Percentiles rank a stretch among this genome's conserved stretches.
phyloP scores from a whole-genome alignment of 2,888 invertebrate species.

The Cyrtodaria siliqua region DNA sequence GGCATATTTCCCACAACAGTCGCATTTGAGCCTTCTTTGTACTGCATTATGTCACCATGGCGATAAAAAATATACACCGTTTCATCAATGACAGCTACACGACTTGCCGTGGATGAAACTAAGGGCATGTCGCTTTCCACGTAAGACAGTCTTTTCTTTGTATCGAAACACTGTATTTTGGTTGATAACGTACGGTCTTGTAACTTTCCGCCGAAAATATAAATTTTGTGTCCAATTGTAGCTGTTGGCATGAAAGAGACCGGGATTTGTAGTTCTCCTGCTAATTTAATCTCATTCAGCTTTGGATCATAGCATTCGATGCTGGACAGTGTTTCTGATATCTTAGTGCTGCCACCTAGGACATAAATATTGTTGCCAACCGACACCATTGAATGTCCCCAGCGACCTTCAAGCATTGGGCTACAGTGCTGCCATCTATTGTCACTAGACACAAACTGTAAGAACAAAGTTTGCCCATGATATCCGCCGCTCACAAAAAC shows the following conservation, averaged over 20 bases:
- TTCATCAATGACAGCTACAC: conserved; percentile 63
- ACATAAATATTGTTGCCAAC: conserved; percentile 54
- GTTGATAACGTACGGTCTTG: conserved; percentile 58
- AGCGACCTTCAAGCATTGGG: conserved; percentile 60
- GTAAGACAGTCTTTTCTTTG: conserved; percentile 34
- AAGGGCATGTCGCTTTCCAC: conserved; percentile 60
- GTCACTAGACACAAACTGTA: conserved; percentile 58
- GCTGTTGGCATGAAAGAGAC: conserved; percentile 69
- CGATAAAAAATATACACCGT: conserved; percentile 66
- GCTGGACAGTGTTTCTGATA: conserved; percentile 63
- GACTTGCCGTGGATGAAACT: conserved; percentile 57
- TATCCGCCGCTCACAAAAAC: conserved; percentile 70
- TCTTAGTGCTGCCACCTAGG: conserved; percentile 64
- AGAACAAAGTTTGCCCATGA: conserved; percentile 56
- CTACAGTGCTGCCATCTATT: conserved; percentile 68
- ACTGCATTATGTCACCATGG: conserved; percentile 66
- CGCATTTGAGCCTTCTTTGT: conserved; percentile 41
- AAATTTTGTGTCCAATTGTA: conserved; percentile 62
- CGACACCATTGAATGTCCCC: conserved; percentile 68
- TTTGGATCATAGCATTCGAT: conserved; percentile 66
- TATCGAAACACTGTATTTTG: conserved; percentile 66
- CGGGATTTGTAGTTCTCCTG: conserved; percentile 60
- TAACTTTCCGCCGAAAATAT: conserved; percentile 69
- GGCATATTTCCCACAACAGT: conserved; percentile 58
- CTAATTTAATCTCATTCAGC: conserved; percentile 53